A percentile compares a stretch with the other conserved stretches of the same genome.
Evolutionary conservation across 1,140 invertebrate species (phyloP).

Genomic region (Pseudomyrmex cubaensis): DNA sequence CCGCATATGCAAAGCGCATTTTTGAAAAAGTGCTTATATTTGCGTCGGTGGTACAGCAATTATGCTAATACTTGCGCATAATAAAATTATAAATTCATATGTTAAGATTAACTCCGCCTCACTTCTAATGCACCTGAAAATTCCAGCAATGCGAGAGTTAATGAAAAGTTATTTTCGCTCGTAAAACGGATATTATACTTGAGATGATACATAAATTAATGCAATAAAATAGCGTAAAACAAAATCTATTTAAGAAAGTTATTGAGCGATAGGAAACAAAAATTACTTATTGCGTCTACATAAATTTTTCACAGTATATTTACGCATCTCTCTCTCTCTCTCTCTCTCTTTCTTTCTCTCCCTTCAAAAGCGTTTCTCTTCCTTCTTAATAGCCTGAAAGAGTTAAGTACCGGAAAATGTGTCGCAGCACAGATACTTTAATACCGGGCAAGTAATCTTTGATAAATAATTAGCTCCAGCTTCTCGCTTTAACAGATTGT

Average conservation of each 20-base stretch:
- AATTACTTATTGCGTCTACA: not conserved
- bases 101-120: not conserved
- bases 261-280: not conserved
- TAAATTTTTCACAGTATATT: not conserved
- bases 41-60: not conserved
- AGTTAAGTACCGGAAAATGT: not conserved
- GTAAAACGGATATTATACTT: not conserved
- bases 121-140: not conserved
- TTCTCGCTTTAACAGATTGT: not conserved
- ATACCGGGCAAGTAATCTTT: not conserved
- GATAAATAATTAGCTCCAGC: constrained; percentile 1
- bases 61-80: constrained; percentile 20
- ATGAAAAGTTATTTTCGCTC: constrained; percentile 3
- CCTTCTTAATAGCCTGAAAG: not conserved
- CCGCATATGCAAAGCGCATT: not conserved
- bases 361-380: not conserved
- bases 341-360: too few relatives aligned
- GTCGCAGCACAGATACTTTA: not conserved
- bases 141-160: not conserved
- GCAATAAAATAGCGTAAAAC: not conserved
- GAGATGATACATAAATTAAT: too few relatives aligned
- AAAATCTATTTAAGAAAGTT: not conserved
- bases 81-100: constrained; percentile 8
- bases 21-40: not conserved
- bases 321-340: not conserved